Evolutionary conservation across 2,888 invertebrate genomes (phyloP), one percentile per base, ranked within the genome.

Genomic region (Drosophila infuscata): DNA sequence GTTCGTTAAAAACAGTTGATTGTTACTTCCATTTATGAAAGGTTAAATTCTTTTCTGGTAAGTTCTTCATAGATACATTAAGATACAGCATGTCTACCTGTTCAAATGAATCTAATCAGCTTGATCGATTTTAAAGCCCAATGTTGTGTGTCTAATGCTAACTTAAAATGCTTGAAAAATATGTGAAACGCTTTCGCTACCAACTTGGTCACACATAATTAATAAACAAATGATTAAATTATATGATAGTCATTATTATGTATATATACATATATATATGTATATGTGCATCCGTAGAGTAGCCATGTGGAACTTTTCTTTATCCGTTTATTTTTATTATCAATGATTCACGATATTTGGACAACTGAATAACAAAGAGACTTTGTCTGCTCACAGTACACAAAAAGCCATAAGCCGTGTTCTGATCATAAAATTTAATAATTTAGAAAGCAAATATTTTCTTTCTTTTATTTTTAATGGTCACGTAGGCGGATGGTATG

Each of bases 321-420:
- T 4, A 15, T 12, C 20, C 46, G 15, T 15, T 46, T 20, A 12
- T 15, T 46, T 15, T 7, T 12, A 46, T 7, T 3, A 3, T 6
- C n/a, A 15, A 58, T 82, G 86, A 82, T 63, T 86, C 83, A 82
- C 49, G 12, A 29, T n/a, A 29, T 52, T 54, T 76, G 20, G 57
- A 76, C 83, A 70, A 70, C 20, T 32, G 61, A 25, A 48, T 57
- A 66, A 76, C 65, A 59, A 61, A 80, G 70, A 43, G 36, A 25
- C 30, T 43, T 53, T 56, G 46, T 51, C 46, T 46, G 12, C 51
- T 0, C 38, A 54, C 30, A 11, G 52, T 53, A 25, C 33, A 38
- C 25, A 35, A 56, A 36, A 30, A 7, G 17, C 15, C 6, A 7
- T 17, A 33, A 51, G 30, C 29, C 25, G 25, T 25, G 25, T 25